phyloP scores from a whole-genome alignment of 2,113 vertebrate genomes.

The Embiotoca jacksoni region DNA sequence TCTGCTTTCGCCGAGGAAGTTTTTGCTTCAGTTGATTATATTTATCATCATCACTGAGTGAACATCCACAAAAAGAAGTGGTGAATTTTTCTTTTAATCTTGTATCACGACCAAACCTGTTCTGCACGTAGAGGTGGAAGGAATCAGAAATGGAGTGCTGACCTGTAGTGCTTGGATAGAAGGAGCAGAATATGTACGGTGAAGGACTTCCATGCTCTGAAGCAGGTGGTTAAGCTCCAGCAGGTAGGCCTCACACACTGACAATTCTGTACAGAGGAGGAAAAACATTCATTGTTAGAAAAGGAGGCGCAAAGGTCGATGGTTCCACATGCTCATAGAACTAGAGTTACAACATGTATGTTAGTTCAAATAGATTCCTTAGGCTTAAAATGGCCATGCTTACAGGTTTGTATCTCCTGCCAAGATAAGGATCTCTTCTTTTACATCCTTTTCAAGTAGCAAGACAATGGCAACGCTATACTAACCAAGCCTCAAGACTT shows the following conservation, averaged over 20 bases:
- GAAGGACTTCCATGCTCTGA: slow-evolving; percentile 96
- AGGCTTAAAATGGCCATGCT: too few relatives aligned
- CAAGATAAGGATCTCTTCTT: neutral
- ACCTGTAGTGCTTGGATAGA: slow-evolving; percentile 97
- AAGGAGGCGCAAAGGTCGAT: neutral
- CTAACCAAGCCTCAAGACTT: neutral
- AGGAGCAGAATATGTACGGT: slow-evolving; percentile 95
- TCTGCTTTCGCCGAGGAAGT: too few relatives aligned
- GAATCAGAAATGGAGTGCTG: neutral
- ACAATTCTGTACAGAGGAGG: slow-evolving; percentile 86
- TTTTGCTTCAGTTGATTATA: too few relatives aligned
- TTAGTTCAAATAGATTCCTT: too few relatives aligned
- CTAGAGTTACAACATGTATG: too few relatives aligned
- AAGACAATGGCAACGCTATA: neutral
- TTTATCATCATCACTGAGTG: too few relatives aligned
- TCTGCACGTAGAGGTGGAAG: neutral
- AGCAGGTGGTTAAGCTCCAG: slow-evolving; percentile 95
- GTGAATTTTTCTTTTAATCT: too few relatives aligned
- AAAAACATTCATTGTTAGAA: neutral
- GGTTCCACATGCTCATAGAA: too few relatives aligned
- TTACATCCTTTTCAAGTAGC: neutral
- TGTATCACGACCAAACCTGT: neutral
- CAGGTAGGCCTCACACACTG: slow-evolving; percentile 90
- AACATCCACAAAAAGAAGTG: too few relatives aligned
- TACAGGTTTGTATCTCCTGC: neutral